Evolutionary conservation across 2,797 vertebrate genomes (phyloP).

Genomic region (Pitangus sulphuratus): DNA sequence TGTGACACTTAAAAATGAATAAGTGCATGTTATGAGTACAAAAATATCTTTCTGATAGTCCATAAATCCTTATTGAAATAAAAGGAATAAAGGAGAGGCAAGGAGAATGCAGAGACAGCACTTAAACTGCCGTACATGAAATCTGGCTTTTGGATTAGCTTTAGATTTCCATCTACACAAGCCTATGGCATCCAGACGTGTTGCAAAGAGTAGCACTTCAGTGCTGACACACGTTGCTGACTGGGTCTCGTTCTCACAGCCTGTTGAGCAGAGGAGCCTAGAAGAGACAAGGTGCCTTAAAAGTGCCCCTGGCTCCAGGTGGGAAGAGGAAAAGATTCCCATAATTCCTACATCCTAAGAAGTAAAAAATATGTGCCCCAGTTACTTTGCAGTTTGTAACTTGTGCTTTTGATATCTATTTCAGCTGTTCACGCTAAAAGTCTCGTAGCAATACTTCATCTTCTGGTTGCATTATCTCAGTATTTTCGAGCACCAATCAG

Average conservation of each 20-base stretch:
- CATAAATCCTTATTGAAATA: slow-evolving; percentile 62
- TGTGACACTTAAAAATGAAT: slow-evolving; percentile 63
- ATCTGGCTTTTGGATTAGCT: slow-evolving; percentile 52
- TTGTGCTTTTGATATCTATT: slow-evolving; percentile 50
- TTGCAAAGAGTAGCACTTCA: not conserved
- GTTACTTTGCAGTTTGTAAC: slow-evolving; percentile 22
- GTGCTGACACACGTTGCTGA: not conserved
- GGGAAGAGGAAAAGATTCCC: not conserved
- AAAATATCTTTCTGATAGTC: slow-evolving; percentile 66
- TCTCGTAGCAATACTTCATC: slow-evolving; percentile 95
- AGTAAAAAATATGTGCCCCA: not conserved
- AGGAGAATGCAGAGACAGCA: slow-evolving; percentile 7
- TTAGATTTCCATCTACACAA: slow-evolving; percentile 32
- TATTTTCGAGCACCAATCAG: slow-evolving; percentile 97
- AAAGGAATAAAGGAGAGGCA: slow-evolving; percentile 48
- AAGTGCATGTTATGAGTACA: slow-evolving; percentile 53
- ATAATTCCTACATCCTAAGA: not conserved
- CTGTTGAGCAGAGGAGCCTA: not conserved
- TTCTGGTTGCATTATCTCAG: slow-evolving; percentile 94
- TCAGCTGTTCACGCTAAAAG: slow-evolving; percentile 96
- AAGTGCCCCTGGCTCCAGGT: not conserved
- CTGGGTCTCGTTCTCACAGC: not conserved
- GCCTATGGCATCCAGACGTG: not conserved
- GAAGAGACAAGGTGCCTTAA: not conserved
- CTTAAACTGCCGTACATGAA: not conserved